A percentile compares a stretch with the other conserved stretches of the same genome.
phyloP scores from a whole-genome alignment of 2,888 invertebrate genomes.

The Trisateles emortualis region DNA sequence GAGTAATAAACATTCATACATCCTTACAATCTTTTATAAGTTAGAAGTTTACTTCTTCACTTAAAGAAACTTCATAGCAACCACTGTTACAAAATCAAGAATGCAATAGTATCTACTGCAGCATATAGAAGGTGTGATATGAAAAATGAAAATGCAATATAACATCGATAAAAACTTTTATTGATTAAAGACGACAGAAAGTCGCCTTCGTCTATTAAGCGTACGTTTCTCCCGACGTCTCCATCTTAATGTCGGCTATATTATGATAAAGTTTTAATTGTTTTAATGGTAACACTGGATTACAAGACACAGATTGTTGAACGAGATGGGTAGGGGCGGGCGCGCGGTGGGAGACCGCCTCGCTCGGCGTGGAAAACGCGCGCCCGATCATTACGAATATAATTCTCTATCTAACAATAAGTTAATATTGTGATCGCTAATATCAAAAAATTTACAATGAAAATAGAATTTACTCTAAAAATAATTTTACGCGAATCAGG shows the following conservation, averaged over 20 bases:
- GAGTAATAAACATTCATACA: not conserved
- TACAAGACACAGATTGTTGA: conserved; percentile 81
- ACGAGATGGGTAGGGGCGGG: conserved; percentile 76
- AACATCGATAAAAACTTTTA: conserved; percentile 87
- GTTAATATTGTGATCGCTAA: conserved; percentile 81
- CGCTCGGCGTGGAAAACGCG: conserved; percentile 75
- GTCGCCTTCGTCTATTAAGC: conserved; percentile 81
- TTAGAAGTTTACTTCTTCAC: not conserved
- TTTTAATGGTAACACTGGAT: conserved; percentile 78
- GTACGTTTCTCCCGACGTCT: conserved; percentile 82
- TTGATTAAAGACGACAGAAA: conserved; percentile 80
- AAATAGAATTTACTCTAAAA: conserved; percentile 86
- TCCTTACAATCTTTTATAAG: not conserved
- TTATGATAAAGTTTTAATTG: conserved; percentile 77
- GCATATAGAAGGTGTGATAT: not conserved
- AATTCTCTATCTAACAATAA: conserved; percentile 85
- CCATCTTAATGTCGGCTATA: conserved; percentile 75
- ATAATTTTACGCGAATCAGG: conserved; percentile 74
- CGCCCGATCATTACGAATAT: conserved; percentile 79
- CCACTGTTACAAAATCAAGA: not conserved
- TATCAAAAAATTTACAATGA: conserved; percentile 86
- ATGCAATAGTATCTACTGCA: not conserved
- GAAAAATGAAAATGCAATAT: conserved; percentile 62
- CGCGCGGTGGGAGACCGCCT: conserved; percentile 69
- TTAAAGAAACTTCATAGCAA: not conserved